phyloP scores from a whole-genome alignment of 92 coral and sea anemone species.

The Porites cylindrica region DNA sequence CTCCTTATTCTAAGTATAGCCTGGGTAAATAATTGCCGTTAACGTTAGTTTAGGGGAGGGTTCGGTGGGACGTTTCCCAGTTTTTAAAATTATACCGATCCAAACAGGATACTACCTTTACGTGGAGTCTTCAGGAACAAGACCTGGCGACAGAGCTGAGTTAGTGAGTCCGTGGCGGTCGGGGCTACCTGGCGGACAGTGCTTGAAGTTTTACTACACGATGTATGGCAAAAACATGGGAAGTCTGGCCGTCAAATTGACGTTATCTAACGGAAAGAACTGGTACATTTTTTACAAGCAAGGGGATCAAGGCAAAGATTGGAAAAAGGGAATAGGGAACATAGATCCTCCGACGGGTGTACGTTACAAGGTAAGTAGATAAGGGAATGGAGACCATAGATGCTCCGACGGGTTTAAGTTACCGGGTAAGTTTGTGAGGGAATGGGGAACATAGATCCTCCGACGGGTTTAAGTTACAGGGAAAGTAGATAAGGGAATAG shows the following conservation, averaged over 20 bases:
- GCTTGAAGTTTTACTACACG: conserved; percentile 83
- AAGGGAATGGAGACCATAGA: conserved; percentile 20
- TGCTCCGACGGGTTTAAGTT: conserved; percentile 10
- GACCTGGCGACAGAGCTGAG: conserved; percentile 68
- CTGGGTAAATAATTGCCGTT: too few relatives aligned
- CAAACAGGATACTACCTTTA: conserved; percentile 81
- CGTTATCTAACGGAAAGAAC: conserved; percentile 34
- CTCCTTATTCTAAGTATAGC: too few relatives aligned
- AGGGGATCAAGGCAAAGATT: conserved; percentile 80
- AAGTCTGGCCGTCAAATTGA: conserved; percentile 58
- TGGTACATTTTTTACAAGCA: conserved; percentile 65
- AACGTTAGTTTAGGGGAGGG: too few relatives aligned
- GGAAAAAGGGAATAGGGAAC: conserved; percentile 76
- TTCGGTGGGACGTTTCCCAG: too few relatives aligned
- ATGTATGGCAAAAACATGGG: conserved; percentile 89
- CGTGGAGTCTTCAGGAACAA: conserved; percentile 77
- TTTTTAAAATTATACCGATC: too few relatives aligned
- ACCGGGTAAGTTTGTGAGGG: too few relatives aligned
- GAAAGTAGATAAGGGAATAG: too few relatives aligned
- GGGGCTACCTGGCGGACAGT: conserved; percentile 58
- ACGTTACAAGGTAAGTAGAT: conserved; percentile 20
- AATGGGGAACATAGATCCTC: too few relatives aligned
- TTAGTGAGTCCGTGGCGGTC: conserved; percentile 68
- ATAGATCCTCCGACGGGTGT: conserved; percentile 57
- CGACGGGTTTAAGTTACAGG: conserved; percentile 28